These are phyloP conservation scores for Adineta ricciae DNA, from an alignment of 2,888 invertebrate genomes.

Conservation along the genomic window DNA sequence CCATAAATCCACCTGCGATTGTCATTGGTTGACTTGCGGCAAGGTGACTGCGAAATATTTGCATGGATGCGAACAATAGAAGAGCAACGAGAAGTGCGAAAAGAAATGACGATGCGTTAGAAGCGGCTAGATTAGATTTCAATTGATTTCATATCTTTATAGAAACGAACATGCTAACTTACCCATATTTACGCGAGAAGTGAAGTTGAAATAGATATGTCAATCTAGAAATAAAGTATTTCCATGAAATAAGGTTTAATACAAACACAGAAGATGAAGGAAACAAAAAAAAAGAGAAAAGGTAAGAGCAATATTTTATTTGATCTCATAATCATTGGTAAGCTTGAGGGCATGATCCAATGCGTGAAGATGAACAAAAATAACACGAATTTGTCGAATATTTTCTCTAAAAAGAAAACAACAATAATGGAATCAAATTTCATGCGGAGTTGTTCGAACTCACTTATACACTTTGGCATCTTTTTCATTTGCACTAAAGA, in stretches of 20 bases:
- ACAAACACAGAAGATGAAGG: neutral
- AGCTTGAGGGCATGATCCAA: neutral
- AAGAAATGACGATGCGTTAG: constrained; percentile 47
- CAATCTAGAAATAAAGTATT: neutral
- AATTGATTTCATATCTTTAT: no score
- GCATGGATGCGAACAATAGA: constrained; percentile 78
- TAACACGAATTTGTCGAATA: constrained; percentile 14
- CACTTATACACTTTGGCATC: neutral
- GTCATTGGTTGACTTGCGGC: constrained; percentile 70
- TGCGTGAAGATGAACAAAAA: neutral
- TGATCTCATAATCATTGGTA: neutral
- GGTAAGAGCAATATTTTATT: neutral
- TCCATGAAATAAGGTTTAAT: neutral
- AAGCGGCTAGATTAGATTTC: constrained; percentile 38
- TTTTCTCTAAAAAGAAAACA: neutral
- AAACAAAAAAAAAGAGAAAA: neutral
- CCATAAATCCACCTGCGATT: constrained; percentile 75
- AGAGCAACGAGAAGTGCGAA: constrained; percentile 69
- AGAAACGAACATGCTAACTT: no score
- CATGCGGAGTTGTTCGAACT: no score
- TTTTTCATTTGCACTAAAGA: neutral
- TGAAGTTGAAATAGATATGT: neutral
- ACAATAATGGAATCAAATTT: no score
- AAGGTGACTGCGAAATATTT: constrained; percentile 73
- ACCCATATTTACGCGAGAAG: neutral